Percentiles rank a stretch among this genome's conserved stretches.
These are phyloP conservation scores for Zaprionus nigranus DNA, from an alignment of 1,140 invertebrate genomes.

Conservation along the genomic window DNA sequence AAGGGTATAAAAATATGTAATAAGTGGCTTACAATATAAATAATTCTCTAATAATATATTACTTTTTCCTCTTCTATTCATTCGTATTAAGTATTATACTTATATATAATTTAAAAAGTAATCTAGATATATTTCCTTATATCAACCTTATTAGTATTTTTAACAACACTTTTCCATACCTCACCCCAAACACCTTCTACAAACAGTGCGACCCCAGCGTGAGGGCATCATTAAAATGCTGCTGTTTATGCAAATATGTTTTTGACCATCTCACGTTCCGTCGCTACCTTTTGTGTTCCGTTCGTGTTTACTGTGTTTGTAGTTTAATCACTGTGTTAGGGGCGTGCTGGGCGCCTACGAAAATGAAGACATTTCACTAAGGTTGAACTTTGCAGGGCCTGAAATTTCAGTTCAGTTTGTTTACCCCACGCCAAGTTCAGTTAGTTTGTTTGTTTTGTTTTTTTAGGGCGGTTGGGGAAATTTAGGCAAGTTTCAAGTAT, in stretches of 20 bases:
- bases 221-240: constrained; percentile 43
- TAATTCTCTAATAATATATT: no score
- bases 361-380: constrained; percentile 67
- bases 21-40: no score
- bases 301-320: constrained; percentile 26
- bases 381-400: constrained; percentile 57
- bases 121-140: no score
- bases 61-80: no score
- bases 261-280: constrained; percentile 44
- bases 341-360: constrained; percentile 46
- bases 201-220: background rate
- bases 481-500: constrained; percentile 36
- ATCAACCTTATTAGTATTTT: no score
- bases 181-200: background rate
- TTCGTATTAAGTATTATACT: no score
- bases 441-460: constrained; percentile 8
- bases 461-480: constrained; percentile 26
- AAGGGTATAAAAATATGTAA: no score
- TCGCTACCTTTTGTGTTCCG: constrained; percentile 42
- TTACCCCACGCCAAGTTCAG: constrained; percentile 34
- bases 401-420: constrained; percentile 65
- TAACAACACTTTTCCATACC: background rate
- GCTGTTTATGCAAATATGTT: constrained; percentile 75
- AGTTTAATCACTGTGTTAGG: constrained; percentile 59
- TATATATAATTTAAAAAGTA: no score